A percentile compares a stretch with the other conserved stretches of the same genome.
Conservation (phyloP, 2,797 vertebrate species). For the Mico argentatus region DNA sequence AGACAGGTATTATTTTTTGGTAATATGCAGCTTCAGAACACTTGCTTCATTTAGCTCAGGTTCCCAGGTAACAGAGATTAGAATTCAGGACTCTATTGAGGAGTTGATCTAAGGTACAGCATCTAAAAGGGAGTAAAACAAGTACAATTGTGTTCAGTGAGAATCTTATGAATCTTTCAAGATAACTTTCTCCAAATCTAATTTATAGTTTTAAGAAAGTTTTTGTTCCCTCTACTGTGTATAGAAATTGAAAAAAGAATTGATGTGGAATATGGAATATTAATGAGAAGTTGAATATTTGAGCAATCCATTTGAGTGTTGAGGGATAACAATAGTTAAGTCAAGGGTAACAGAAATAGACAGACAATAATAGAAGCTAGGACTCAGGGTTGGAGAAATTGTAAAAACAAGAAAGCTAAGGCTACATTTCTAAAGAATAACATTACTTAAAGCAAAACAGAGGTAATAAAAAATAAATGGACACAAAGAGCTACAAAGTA, state of each 20-base stretch:
- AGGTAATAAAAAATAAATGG: not conserved
- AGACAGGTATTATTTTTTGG: not conserved
- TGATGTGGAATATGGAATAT: not conserved
- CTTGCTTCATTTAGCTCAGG: not conserved
- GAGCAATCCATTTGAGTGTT: not conserved
- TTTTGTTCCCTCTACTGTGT: not conserved
- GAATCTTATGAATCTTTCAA: not conserved
- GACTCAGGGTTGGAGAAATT: not conserved
- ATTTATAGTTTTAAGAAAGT: not conserved
- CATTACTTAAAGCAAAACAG: not conserved
- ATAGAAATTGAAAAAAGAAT: not conserved
- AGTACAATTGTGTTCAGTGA: not conserved
- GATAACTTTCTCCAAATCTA: not conserved
- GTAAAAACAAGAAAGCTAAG: not conserved
- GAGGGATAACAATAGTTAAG: not conserved
- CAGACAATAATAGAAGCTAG: not conserved
- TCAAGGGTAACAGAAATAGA: not conserved
- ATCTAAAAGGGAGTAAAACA: not conserved
- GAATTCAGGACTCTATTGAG: not conserved
- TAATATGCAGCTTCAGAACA: not conserved
- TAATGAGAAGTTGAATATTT: not conserved
- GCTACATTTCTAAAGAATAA: not conserved
- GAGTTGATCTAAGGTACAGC: not conserved
- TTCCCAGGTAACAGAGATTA: not conserved
- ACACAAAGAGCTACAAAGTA: not conserved